phyloP scores from a whole-genome alignment of 2,888 invertebrate species.

The Sicus ferrugineus region DNA sequence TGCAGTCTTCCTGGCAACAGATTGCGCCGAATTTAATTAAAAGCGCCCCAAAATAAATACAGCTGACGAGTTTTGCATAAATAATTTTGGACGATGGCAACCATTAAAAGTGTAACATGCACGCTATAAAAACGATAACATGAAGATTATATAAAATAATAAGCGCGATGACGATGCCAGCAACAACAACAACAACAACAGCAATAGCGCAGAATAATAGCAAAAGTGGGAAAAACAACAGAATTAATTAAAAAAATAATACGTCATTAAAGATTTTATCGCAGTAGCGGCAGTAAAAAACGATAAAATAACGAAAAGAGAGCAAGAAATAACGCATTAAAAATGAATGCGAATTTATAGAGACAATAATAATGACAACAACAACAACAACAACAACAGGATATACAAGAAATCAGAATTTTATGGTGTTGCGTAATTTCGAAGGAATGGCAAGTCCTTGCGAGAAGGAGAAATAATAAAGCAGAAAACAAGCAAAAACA shows the following conservation, averaged over 20 bases:
- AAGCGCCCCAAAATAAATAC: background rate
- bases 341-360: background rate
- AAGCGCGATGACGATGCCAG: background rate
- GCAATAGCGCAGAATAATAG: background rate
- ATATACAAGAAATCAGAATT: background rate
- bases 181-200: background rate
- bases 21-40: background rate
- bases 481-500: background rate
- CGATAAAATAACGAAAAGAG: background rate
- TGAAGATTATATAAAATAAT: background rate
- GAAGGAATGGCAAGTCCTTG: background rate
- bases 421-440: too few relatives aligned
- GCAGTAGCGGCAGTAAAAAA: constrained; percentile 6
- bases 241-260: constrained; percentile 34
- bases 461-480: background rate
- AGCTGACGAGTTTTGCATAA: background rate
- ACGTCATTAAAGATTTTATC: constrained; percentile 34
- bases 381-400: constrained; percentile 4
- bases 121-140: background rate
- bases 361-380: background rate
- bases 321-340: constrained; percentile 4
- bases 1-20: too few relatives aligned
- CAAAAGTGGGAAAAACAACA: constrained; percentile 1
- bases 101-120: background rate
- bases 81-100: background rate